Evolutionary conservation across 2,888 invertebrate genomes (phyloP).

Genomic region (Lobophora halterata): DNA sequence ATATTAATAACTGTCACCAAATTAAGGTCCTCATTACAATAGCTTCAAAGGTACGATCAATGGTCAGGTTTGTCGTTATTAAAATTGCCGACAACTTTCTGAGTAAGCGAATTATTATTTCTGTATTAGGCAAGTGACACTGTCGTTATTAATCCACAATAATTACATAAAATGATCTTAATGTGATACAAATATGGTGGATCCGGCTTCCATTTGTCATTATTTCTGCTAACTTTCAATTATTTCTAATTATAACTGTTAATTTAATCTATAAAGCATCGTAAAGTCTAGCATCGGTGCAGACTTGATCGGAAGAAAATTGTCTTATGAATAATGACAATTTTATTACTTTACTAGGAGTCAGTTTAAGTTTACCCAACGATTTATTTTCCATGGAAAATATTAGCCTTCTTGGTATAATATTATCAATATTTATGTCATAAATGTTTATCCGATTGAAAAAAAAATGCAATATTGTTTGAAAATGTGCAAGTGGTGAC

Average conservation of each 20-base stretch:
- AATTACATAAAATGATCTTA: constrained; percentile 6
- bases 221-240: constrained; percentile 2
- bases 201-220: constrained; percentile 4
- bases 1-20: constrained; percentile 13
- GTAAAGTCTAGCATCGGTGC: neutral
- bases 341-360: too few relatives aligned
- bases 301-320: neutral
- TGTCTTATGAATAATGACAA: too few relatives aligned
- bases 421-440: too few relatives aligned
- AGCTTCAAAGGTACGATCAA: too few relatives aligned
- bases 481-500: too few relatives aligned
- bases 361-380: too few relatives aligned
- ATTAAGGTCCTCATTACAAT: constrained; percentile 5
- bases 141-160: neutral
- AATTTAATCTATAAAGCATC: neutral
- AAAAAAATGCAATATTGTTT: too few relatives aligned
- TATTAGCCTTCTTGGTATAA: too few relatives aligned
- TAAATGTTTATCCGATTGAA: too few relatives aligned
- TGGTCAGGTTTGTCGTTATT: constrained; percentile 4
- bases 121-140: constrained; percentile 16
- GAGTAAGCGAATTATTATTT: constrained; percentile 6
- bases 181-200: neutral
- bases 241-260: constrained; percentile 11
- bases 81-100: constrained; percentile 16
- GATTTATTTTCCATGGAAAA: too few relatives aligned